Percentiles rank a stretch among this genome's conserved stretches.
Conservation (phyloP, 2,888 invertebrate genomes). For the Rhabditophanes sp. region DNA sequence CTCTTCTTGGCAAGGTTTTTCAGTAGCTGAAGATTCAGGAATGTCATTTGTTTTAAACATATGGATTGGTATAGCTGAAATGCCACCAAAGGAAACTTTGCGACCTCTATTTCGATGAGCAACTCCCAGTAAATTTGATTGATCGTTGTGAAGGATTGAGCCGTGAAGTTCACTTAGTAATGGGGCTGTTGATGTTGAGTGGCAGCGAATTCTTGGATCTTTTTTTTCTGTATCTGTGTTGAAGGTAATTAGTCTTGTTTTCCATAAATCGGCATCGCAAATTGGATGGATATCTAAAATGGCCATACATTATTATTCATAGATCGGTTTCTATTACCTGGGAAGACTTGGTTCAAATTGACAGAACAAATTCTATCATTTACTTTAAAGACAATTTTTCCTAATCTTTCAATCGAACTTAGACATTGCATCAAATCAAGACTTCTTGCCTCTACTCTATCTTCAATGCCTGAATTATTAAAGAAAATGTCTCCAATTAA, state of each 20-base stretch:
- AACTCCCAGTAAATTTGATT: too few relatives aligned
- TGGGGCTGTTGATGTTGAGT: background rate
- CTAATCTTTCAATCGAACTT: conserved; percentile 15
- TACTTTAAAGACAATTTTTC: conserved; percentile 12
- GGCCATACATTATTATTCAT: too few relatives aligned
- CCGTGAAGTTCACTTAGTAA: background rate
- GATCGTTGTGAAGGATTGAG: too few relatives aligned
- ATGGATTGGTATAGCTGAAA: conserved; percentile 18
- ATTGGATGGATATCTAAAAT: conserved; percentile 7
- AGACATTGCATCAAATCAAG: conserved; percentile 18
- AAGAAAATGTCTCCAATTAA: conserved; percentile 17
- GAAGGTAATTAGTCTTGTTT: too few relatives aligned
- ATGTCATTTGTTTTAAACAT: too few relatives aligned
- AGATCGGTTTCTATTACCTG: too few relatives aligned
- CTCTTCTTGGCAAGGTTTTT: too few relatives aligned
- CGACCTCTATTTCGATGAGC: conserved; percentile 16
- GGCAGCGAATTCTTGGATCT: conserved; percentile 5
- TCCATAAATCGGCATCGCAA: conserved; percentile 5
- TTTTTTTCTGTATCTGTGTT: too few relatives aligned
- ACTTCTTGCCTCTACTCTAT: conserved; percentile 12
- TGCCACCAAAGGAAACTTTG: conserved; percentile 21
- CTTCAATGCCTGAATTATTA: conserved; percentile 7
- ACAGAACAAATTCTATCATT: conserved; percentile 14
- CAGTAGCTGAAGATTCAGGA: too few relatives aligned
- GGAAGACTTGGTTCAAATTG: conserved; percentile 15